Evolutionary conservation across 2,797 vertebrate species (phyloP), one percentile per base, ranked within the genome.

Genomic region (Gobio occitaniae): DNA sequence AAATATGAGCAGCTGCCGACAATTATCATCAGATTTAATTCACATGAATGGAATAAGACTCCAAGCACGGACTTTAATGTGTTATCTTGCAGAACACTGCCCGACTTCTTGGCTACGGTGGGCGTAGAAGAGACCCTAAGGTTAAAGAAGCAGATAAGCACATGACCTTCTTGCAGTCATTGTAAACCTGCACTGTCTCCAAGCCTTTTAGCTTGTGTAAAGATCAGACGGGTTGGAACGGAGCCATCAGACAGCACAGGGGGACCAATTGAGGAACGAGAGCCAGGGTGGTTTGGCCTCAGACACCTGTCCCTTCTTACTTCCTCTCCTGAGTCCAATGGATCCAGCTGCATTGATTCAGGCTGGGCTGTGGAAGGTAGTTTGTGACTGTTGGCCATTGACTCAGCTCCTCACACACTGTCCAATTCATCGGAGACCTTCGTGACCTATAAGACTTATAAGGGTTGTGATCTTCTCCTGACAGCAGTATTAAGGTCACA

Each of bases 211-310:
- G 93, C 91, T 92, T 79, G 91, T 93, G 93, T 92, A 95, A 95
- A 94, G 90, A 93, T 93, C 92, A 94, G 94, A 94, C 92, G 92
- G 93, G 94, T 94, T 96, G 94, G 95, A 95, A 92, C 82, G 87
- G 84, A 72, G 95, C 94, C 94, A 95, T 95, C 93, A 93, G 95
- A 95, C 94, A 93, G 93, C 91, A 90, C 88, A 84, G 38, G 82
- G 50, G 90, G 86, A 93, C 92, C 92, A 90, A 87, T 91, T 93
- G 93, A 94, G 92, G 93, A 91, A 91, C 90, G 91, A 91, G 88
- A 88, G 91, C 89, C 88, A 91, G 93, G 92, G 91, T 92, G 93
- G 92, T 84, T 84, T 91, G 91, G 92, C 92, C 88, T 90, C 80
- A 88, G 92, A 94, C 89, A 91, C 89, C 91, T 92, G 92, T 91